Evolutionary conservation across 2,888 invertebrate genomes (phyloP).

Genomic region (Cryptocephalus primarius): DNA sequence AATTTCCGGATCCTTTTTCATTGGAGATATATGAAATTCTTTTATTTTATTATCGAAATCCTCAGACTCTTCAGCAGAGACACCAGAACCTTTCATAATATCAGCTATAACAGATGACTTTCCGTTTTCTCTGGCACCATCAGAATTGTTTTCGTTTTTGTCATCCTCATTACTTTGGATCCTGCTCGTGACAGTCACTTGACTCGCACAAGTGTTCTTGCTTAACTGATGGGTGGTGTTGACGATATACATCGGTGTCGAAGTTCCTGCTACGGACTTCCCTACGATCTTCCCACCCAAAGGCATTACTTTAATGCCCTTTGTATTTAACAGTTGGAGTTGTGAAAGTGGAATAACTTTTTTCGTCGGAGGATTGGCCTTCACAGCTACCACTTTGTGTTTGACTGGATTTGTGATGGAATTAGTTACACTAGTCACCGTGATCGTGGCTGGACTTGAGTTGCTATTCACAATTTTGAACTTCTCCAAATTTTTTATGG

Average conservation of each 20-base stretch:
- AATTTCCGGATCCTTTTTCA: neutral
- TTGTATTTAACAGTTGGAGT: slow-evolving; percentile 34
- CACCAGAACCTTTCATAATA: slow-evolving; percentile 16
- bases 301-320: slow-evolving; percentile 34
- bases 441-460: slow-evolving; percentile 13
- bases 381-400: slow-evolving; percentile 34
- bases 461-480: slow-evolving; percentile 33
- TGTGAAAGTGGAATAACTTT: slow-evolving; percentile 34
- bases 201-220: slow-evolving; percentile 6
- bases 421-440: slow-evolving; percentile 15
- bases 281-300: slow-evolving; percentile 31
- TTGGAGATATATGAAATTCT: slow-evolving; percentile 18
- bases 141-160: slow-evolving; percentile 1
- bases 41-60: slow-evolving; percentile 21
- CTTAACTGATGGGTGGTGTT: slow-evolving; percentile 18
- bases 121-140: slow-evolving; percentile 12
- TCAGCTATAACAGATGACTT: slow-evolving; percentile 18
- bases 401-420: slow-evolving; percentile 19
- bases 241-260: slow-evolving; percentile 26
- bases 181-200: slow-evolving; percentile 5
- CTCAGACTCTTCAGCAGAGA: slow-evolving; percentile 14
- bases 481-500: slow-evolving; percentile 35
- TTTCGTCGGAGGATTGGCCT: slow-evolving; percentile 26
- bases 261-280: slow-evolving; percentile 22
- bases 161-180: slow-evolving; percentile 2